A percentile compares a stretch with the other conserved stretches of the same genome.
phyloP scores from a whole-genome alignment of 2,113 vertebrate species.

The Perca flavescens region DNA sequence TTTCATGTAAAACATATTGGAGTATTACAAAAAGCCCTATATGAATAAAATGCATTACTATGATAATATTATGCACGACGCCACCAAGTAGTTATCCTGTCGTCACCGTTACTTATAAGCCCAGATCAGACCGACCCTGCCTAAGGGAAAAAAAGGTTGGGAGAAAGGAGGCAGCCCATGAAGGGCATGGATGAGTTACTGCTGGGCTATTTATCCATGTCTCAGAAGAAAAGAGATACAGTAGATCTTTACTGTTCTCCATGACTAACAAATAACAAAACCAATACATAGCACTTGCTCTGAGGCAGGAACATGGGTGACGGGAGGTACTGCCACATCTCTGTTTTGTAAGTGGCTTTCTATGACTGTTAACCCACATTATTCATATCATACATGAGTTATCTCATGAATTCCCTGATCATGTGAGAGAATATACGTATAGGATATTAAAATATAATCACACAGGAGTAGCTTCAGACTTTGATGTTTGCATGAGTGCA shows the following conservation, averaged over 20 bases:
- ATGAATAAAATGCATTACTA: background rate
- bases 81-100: slow-evolving; percentile 7
- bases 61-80: background rate
- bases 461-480: background rate
- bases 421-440: background rate
- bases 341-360: background rate
- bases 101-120: slow-evolving; percentile 43
- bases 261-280: slow-evolving; percentile 36
- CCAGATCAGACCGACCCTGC: slow-evolving; percentile 14
- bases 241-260: background rate
- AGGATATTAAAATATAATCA: slow-evolving; percentile 9
- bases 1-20: background rate
- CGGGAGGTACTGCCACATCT: slow-evolving; percentile 4
- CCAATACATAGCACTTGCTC: slow-evolving; percentile 2
- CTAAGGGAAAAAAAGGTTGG: slow-evolving; percentile 11
- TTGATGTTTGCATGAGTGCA: background rate
- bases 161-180: background rate
- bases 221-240: background rate
- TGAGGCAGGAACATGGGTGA: slow-evolving; percentile 6
- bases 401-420: slow-evolving; percentile 2
- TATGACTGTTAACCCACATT: background rate
- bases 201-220: background rate
- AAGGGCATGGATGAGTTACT: slow-evolving; percentile 4
- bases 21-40: background rate
- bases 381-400: background rate